Base-by-base conservation (phyloP, 2,797 vertebrate species). In the Sciurus carolinensis region DNA sequence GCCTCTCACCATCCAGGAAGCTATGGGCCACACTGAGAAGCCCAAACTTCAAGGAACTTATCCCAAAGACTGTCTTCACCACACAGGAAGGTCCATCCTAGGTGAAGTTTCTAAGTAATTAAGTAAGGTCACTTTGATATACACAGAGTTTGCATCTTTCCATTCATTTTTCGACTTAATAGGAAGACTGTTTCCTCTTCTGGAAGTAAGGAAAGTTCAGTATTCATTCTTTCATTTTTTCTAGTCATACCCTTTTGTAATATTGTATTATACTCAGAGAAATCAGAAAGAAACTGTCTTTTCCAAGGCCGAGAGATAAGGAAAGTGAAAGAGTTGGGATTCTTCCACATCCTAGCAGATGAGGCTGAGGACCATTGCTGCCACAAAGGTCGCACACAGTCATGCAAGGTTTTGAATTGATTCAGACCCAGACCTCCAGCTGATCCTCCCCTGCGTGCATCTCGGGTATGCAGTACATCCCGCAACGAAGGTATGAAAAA, bases 241-340 rank as follows among this genome's bases (percentile, higher is more conserved):
- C 20, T 90, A 30, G 52, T 76, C 12, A 17, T 73, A 33, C 28
- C 1, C 39, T 73, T 92, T 81, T 92, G n/a, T n/a, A 76, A 11
- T 12, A 47, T 50, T 47, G 33, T 8, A 47, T 30, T 75, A 39
- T 44, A 66, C 14, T 30, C n/a, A 72, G 67, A 57, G 39, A 82
- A 87, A 72, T 86, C 22, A 67, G 22, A 52, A 93, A 92, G 54
- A 95, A 83, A 52, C 8, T 57, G 7, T 69, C 13, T 73, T 47
- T 57, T 52, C 39, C 67, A 81, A 90, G 71, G 72, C 44, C 14
- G 1, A 62, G 62, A 80, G 71, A 84, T 83, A 89, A 71, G 91
- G 30, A 79, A 22, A 91, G 57, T 17, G 13, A 67, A n/a, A 47
- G 42, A 57, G 12, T 59, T 14, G 33, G 36, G 42, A 39, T n/a